Percentiles rank a stretch among this genome's conserved stretches.
phyloP scores from a whole-genome alignment of 2,797 vertebrate genomes.

The Threskiornis aethiopicus region DNA sequence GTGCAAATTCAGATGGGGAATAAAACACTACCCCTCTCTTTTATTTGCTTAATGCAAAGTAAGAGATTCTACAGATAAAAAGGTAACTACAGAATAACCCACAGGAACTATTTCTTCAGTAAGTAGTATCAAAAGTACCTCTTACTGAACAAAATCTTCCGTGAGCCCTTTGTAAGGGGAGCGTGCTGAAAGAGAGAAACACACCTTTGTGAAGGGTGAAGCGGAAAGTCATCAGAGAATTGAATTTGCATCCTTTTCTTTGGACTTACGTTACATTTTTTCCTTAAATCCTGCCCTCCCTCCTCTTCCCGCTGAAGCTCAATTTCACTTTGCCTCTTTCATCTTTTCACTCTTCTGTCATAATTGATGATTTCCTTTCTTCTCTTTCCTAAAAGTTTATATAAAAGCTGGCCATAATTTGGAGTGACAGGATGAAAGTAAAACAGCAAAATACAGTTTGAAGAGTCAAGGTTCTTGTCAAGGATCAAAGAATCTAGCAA shows the following conservation, averaged over 20 bases:
- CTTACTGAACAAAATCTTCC: neutral
- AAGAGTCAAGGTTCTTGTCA: neutral
- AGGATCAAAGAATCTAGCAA: neutral
- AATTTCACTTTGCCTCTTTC: conserved; percentile 3
- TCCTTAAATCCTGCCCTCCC: neutral
- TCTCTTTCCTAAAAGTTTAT: neutral
- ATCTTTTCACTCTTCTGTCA: neutral
- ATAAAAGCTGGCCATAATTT: neutral
- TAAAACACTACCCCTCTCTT: no score
- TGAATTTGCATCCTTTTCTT: neutral
- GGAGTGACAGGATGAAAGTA: neutral
- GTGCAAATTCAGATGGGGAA: no score
- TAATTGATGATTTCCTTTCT: neutral
- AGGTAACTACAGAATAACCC: no score
- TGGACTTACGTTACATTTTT: neutral
- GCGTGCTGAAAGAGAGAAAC: neutral
- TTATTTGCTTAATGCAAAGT: no score
- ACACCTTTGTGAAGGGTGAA: neutral
- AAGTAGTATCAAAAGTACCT: neutral
- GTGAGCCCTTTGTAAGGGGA: neutral
- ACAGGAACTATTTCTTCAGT: neutral
- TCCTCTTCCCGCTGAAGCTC: neutral
- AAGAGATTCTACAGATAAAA: no score
- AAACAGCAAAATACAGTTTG: neutral
- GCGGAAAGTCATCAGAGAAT: neutral